Base-by-base conservation (phyloP, 1,140 invertebrate genomes). In the Leptopilina clavipes region DNA sequence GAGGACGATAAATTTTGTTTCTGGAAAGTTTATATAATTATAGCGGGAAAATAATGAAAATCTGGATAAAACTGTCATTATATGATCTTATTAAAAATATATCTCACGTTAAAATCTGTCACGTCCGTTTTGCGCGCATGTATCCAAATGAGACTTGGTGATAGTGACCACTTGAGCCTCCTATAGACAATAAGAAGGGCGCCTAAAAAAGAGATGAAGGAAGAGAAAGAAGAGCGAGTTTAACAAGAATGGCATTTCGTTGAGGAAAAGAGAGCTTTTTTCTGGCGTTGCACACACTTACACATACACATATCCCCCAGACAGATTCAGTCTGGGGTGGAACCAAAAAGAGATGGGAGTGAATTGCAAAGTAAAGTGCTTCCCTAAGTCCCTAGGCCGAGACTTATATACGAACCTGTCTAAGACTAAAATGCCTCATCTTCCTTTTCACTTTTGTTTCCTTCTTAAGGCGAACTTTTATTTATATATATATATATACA, bases 311-410 rank as follows among this genome's bases (percentile, higher is more conserved):
- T 19, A 54, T 17, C n/a, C 9, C 52, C 18, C n/a, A 54, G 56
- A 73, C 14, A 48, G 25, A 70, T 43, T 54, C 71, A 54, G 54
- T 72, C 19, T 54, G 54, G 54, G 22, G 44, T 54, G 74, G 52
- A 54, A 56, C 73, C 74, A 80, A 80, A 76, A 78, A 76, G 71
- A 70, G 74, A 74, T 77, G 80, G 82, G 84, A 82, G 44, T 40
- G 37, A 86, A 86, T 83, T 79, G 77, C 75, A 78, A 80, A 83
- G 85, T 84, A 86, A 88, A 88, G 86, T 85, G 86, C 84, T 83
- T 83, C 77, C 82, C 37, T 81, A 82, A 88, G 85, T 82, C 80
- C 81, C 79, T 72, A 76, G 76, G 73, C 76, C 54, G 79, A 81
- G 82, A 83, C 79, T 31, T 31, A 31, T 31, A 31, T 31, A 31